Evolutionary conservation across 2,888 invertebrate genomes (phyloP).

Genomic region (Trissoscelio sp.): DNA sequence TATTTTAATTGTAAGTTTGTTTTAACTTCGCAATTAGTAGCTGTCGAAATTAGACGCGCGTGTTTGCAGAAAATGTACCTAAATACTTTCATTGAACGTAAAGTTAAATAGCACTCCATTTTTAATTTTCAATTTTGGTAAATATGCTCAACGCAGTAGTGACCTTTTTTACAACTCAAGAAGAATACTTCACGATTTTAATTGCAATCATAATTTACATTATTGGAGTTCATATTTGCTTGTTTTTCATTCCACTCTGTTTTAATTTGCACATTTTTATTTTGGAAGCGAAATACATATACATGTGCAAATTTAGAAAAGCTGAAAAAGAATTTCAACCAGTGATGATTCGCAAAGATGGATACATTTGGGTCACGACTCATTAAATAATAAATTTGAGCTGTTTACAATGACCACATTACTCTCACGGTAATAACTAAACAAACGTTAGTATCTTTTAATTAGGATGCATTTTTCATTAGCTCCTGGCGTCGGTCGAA

Average conservation of each 20-base stretch:
- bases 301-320: not conserved
- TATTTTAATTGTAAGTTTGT: not conserved
- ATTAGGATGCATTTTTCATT: constrained; percentile 30
- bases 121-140: not conserved
- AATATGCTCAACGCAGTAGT: no score
- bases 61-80: no score
- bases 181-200: not conserved
- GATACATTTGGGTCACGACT: constrained; percentile 18
- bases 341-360: not conserved
- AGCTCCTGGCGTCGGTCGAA: not conserved
- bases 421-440: constrained; percentile 8
- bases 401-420: constrained; percentile 25
- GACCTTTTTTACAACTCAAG: no score
- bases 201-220: not conserved
- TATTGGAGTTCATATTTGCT: not conserved
- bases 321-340: not conserved
- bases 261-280: not conserved
- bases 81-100: no score
- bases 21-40: not conserved
- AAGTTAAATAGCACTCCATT: not conserved
- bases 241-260: not conserved
- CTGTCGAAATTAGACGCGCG: no score
- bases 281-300: not conserved
- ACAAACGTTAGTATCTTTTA: constrained; percentile 5
- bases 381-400: constrained; percentile 18